Evolutionary conservation across 2,797 vertebrate species (phyloP), one percentile per base, ranked within the genome.

Genomic region (Pipistrellus kuhlii): DNA sequence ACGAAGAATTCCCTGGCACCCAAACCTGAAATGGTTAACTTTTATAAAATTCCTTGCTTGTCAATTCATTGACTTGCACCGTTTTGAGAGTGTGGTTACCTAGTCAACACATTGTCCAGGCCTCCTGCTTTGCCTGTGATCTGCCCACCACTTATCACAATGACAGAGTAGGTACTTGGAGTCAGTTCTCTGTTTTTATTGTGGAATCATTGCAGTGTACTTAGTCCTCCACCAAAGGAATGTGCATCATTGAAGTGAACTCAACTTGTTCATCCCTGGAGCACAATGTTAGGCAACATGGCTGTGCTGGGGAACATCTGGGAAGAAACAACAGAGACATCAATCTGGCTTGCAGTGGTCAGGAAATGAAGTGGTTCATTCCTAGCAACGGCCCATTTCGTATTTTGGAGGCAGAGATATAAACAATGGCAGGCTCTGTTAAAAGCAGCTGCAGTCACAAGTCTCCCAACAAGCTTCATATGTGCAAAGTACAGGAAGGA

Each of bases 381-480:
- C 96, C 94, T 94, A 94, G 95, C 94, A 93, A 95, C 73, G 41
- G 87, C 80, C 85, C 94, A 86, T 93, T 95, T 92, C 95, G 96
- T 97, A 93, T 95, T 95, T 97, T 96, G 96, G 97, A 96, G 96
- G 94, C 82, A 76, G 93, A 95, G 95, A 97, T 90, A 95, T 97
- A 97, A 97, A 97, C 96, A 97, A 96, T 85, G 92, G 82, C 87
- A 92, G 75, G 66, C 93, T 93, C 88, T 95, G 91, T 92, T 88
- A 94, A 88, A 96, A 95, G 92, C 96, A 97, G 96, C 97, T 97
- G 97, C 66, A 84, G 85, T 92, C 71, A 84, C 96, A 93, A 83
- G 62, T 94, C 69, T 91, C 89, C 93, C 96, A 92, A 73, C 83
- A 90, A 77, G 83, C 94, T 81, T 96, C 91, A 5, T 35, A 90